Base-by-base conservation (phyloP, 2,888 invertebrate genomes). In the Thalpophila matura region DNA sequence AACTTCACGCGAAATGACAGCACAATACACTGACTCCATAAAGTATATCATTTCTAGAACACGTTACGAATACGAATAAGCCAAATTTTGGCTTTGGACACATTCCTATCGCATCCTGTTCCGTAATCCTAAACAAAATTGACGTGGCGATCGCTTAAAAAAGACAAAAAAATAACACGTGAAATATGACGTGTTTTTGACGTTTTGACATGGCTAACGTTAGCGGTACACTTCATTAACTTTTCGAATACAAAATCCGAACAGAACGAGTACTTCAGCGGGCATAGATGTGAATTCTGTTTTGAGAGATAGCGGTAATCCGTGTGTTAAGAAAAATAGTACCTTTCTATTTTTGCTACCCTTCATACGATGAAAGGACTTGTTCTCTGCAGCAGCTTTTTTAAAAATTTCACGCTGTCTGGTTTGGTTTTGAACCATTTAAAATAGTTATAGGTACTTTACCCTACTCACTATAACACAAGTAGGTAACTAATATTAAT, bases 191-290 rank as follows among this genome's bases (percentile, higher is more conserved):
- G 88, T 93, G 92, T 85, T 89, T 90, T 82, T 92, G 94, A 93
- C 93, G 92, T 89, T 81, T 88, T 94, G 94, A 94, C 90, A 87
- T 80, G 94, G 94, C 94, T 94, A 86, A 91, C 90, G 88, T 90
- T 88, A 79, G 84, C 80, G 83, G 86, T 82, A 90, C 87, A 90
- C 92, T 92, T 93, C 91, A 92, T 93, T 93, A 92, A 87, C 86
- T 91, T 88, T 86, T 84, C 70, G 81, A 86, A 85, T 85, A 84
- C 80, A 80, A 85, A 88, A 87, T 85, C 79, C 78, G 77, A 71
- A 82, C 31, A 35, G 53, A 71, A 78, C 79, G 62, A 78, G 65
- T 70, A 77, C 77, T 81, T 80, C 72, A 78, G 68, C 72, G 66
- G 68, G 79, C 80, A 83, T 77, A 73, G 40, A 72, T 69, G 60